phyloP scores from a whole-genome alignment of 2,888 invertebrate genomes.

The Galeopsomyia nigrocyanea region DNA sequence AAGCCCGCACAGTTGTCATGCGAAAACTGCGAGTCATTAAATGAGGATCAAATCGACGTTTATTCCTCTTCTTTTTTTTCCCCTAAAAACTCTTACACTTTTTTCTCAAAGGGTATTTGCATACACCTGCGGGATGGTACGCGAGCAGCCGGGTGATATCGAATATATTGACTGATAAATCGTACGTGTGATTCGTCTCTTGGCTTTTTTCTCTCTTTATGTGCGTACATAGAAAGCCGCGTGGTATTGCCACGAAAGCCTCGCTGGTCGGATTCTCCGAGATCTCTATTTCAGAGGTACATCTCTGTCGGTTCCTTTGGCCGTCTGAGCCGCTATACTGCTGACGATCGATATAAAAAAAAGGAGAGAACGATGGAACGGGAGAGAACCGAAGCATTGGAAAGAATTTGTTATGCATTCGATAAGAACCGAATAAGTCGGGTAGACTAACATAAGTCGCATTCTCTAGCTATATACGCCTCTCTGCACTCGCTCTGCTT shows the following conservation, averaged over 20 bases:
- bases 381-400: background rate
- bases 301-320: constrained; percentile 10
- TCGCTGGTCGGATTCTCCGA: constrained; percentile 1
- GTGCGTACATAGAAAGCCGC: background rate
- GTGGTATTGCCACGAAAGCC: constrained; percentile 18
- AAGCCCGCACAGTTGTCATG: background rate
- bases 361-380: background rate
- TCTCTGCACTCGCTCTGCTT: no score
- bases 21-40: background rate
- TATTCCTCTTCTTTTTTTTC: no score
- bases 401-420: constrained; percentile 36
- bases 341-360: constrained; percentile 1
- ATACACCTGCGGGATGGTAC: background rate
- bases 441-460: constrained; percentile 20
- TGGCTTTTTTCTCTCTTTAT: background rate
- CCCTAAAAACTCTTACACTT: no score
- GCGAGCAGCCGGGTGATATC: background rate
- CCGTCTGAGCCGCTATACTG: background rate
- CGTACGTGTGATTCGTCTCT: background rate
- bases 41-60: no score
- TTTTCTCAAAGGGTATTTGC: background rate
- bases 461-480: background rate
- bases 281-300: constrained; percentile 31
- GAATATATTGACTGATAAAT: constrained; percentile 26
- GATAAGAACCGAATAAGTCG: constrained; percentile 24